Base-by-base conservation (phyloP, 1,140 invertebrate genomes). In the Lordiphosa stackelbergi region DNA sequence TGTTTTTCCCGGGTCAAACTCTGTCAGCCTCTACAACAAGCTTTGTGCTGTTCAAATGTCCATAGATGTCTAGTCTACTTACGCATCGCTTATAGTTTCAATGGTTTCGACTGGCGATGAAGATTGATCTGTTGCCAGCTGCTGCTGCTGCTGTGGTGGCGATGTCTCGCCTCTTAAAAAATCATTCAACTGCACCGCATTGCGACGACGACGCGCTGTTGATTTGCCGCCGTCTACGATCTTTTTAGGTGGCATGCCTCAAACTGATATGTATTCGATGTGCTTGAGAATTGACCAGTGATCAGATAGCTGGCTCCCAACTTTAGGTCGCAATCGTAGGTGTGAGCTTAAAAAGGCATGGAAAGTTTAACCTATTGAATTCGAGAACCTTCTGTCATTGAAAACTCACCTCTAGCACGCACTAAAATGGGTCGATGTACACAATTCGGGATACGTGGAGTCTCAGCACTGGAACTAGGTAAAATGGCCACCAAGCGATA, bases 181-280 rank as follows among this genome's bases (percentile, higher is more conserved):
- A 2, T 64, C 54, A n/a, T 13, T 45, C 0, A 77, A 42, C 5
- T 53, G 59, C 0, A 79, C 40, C 1, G 65, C 34, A 8, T 31
- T 13, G 35, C 45, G 52, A 3, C 45, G 48, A 1, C 45, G 37
- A 4, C 41, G 35, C 7, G 6, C 6, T n/a, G 28, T 3, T 31
- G 28, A 8, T 31, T 31, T 31, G 28, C 28, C 28, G 0, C 51
- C 38, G 13, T n/a, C 56, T 53, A 75, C 10, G 8, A 19, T 52
- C 52, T 66, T 66, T 12, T 71, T 58, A 86, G 51, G 34, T 83
- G 72, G 38, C 85, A 86, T 86, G 79, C 66, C 48, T 83, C 69
- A 45, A 86, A 69, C 10, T 72, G 61, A 37, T 73, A 73, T 0
- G 37, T 38, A 19, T 6, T 49, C 5, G 66, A 16, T 4, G 64